Evolutionary conservation across 1,140 invertebrate genomes (phyloP).

Genomic region (Magallana gigas): DNA sequence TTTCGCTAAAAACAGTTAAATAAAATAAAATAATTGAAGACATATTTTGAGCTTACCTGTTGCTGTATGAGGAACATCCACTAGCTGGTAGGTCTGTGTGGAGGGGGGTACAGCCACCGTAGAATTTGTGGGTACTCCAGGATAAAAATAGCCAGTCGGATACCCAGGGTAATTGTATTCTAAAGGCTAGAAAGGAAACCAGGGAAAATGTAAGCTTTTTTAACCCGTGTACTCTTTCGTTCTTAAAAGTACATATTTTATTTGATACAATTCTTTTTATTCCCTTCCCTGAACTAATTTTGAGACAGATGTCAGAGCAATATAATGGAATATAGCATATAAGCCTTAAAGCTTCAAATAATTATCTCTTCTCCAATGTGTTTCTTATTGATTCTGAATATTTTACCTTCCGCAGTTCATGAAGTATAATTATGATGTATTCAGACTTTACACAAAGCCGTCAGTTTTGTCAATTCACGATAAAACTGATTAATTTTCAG

Average conservation of each 20-base stretch:
- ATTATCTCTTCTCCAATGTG: no score
- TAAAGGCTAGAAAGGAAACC: neutral
- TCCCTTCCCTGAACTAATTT: no score
- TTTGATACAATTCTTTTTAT: no score
- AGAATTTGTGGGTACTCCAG: conserved; percentile 27
- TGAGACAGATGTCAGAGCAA: no score
- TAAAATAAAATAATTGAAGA: no score
- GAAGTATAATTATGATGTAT: conserved; percentile 9
- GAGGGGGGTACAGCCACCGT: conserved; percentile 59
- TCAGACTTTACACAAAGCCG: conserved; percentile 14
- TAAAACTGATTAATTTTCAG: conserved; percentile 32
- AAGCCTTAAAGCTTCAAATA: no score
- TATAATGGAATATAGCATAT: no score
- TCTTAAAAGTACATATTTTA: no score
- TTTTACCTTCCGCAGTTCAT: neutral
- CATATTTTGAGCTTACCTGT: conserved; percentile 16
- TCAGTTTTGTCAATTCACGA: conserved; percentile 17
- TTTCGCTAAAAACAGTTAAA: no score
- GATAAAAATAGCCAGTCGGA: conserved; percentile 1
- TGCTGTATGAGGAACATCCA: conserved; percentile 63
- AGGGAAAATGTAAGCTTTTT: neutral
- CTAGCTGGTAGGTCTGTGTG: conserved; percentile 72
- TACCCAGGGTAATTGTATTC: conserved; percentile 39
- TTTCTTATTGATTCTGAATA: no score
- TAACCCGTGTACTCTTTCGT: no score